Percentiles rank a stretch among this genome's conserved stretches.
Evolutionary conservation across 2,888 invertebrate species (phyloP).

Genomic region (Lasioglossum leucozonium): DNA sequence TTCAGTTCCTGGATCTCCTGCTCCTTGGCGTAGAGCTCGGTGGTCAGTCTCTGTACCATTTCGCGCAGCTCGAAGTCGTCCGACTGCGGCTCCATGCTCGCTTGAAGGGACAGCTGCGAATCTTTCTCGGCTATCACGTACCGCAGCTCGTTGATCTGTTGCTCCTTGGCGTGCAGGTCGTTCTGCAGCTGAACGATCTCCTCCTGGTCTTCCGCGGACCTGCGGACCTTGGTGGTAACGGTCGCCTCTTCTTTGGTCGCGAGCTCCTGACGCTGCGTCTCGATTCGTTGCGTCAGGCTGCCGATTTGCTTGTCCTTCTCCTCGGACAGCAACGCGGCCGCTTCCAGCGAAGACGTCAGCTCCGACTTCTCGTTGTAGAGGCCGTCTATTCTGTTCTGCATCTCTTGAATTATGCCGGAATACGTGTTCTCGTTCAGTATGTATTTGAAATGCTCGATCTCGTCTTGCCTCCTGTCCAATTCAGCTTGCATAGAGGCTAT

Average conservation of each 20-base stretch:
- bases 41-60: slow-evolving; percentile 67
- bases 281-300: slow-evolving; percentile 62
- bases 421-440: slow-evolving; percentile 86
- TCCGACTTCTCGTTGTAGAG: slow-evolving; percentile 77
- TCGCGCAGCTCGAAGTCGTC: slow-evolving; percentile 73
- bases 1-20: slow-evolving; percentile 73
- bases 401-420: slow-evolving; percentile 81
- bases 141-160: slow-evolving; percentile 75
- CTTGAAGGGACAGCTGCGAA: slow-evolving; percentile 69
- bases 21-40: slow-evolving; percentile 73
- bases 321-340: slow-evolving; percentile 65
- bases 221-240: slow-evolving; percentile 37
- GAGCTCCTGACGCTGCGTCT: slow-evolving; percentile 55
- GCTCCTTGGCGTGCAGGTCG: slow-evolving; percentile 74
- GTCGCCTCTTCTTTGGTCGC: slow-evolving; percentile 56
- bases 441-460: slow-evolving; percentile 90
- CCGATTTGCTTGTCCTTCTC: slow-evolving; percentile 73
- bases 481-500: slow-evolving; percentile 70
- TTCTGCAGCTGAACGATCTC: slow-evolving; percentile 75
- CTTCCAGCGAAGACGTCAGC: slow-evolving; percentile 70
- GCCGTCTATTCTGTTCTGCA: slow-evolving; percentile 80
- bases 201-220: slow-evolving; percentile 71
- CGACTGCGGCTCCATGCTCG: slow-evolving; percentile 70
- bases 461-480: slow-evolving; percentile 88
- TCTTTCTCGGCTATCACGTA: slow-evolving; percentile 75